A percentile compares a stretch with the other conserved stretches of the same genome.
Conservation (phyloP, 1,140 invertebrate species). For the Philopotamus ludificatus region DNA sequence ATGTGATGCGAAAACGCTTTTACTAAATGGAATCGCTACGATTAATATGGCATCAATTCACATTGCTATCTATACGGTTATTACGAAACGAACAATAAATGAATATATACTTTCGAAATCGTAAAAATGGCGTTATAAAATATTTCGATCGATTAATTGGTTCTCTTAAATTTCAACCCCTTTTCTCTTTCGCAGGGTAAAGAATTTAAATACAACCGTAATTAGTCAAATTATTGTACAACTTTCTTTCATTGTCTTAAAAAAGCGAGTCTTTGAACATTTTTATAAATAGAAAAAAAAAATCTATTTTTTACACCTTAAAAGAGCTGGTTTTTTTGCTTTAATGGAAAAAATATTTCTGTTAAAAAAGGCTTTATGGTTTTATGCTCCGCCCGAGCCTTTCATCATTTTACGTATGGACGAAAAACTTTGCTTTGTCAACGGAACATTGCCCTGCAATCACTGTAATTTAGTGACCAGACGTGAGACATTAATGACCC, state of each 20-base stretch:
- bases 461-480: conserved; percentile 29
- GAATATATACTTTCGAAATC: too few relatives aligned
- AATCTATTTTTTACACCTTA: conserved; percentile 3
- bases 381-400: background rate
- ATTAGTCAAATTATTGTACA: background rate
- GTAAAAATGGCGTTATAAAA: too few relatives aligned
- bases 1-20: background rate
- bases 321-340: conserved; percentile 21
- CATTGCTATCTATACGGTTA: background rate
- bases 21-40: background rate
- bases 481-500: conserved; percentile 23
- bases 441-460: conserved; percentile 17
- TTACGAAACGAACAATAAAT: too few relatives aligned
- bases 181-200: background rate
- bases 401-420: conserved; percentile 17
- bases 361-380: conserved; percentile 1
- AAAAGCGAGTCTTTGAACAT: conserved; percentile 19
- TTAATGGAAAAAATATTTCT: conserved; percentile 21
- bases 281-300: background rate
- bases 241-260: background rate
- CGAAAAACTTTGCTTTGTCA: conserved; percentile 27
- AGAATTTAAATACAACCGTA: background rate
- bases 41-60: background rate
- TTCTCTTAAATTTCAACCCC: too few relatives aligned
- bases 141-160: too few relatives aligned